Percentiles rank a stretch among this genome's conserved stretches.
Evolutionary conservation across 2,797 vertebrate species (phyloP).

Genomic region (Knipowitschia caucasica): DNA sequence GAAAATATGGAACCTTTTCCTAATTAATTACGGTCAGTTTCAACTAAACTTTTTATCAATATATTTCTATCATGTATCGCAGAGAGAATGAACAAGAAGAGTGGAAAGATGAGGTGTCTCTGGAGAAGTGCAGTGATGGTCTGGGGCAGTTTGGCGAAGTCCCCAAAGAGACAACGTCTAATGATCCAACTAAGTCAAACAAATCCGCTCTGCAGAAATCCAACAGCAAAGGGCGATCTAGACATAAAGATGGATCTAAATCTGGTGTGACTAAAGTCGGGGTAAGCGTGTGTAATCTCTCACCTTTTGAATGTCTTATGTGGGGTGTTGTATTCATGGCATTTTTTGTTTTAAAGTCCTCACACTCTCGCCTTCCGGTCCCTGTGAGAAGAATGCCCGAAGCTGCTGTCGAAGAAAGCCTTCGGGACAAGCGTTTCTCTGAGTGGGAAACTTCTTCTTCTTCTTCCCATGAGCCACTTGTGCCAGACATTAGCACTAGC

Average conservation of each 20-base stretch:
- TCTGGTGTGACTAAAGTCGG: conserved; percentile 44
- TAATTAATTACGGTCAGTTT: background rate
- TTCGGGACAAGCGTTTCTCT: conserved; percentile 27
- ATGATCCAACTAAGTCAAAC: conserved; percentile 59
- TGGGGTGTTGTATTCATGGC: conserved; percentile 3
- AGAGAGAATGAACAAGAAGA: conserved; percentile 74
- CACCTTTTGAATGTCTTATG: background rate
- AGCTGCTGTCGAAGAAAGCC: conserved; percentile 17
- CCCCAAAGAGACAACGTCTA: conserved; percentile 63
- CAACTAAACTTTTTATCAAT: background rate
- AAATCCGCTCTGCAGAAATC: conserved; percentile 26
- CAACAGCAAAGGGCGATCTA: conserved; percentile 40
- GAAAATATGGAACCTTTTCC: background rate
- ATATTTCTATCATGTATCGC: conserved; percentile 17
- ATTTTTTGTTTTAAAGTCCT: conserved; percentile 62
- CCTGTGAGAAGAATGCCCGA: conserved; percentile 65
- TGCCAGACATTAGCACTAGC: conserved; percentile 24
- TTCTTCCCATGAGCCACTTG: conserved; percentile 34
- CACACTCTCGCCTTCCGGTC: conserved; percentile 83
- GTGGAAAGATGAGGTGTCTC: conserved; percentile 70
- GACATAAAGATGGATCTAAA: conserved; percentile 31
- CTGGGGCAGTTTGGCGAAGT: conserved; percentile 71
- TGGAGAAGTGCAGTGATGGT: conserved; percentile 69
- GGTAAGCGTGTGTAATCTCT: conserved; percentile 46
- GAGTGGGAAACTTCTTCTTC: conserved; percentile 12